A percentile compares a stretch with the other conserved stretches of the same genome.
Evolutionary conservation across 2,797 vertebrate genomes (phyloP).

Genomic region (Chelon auratus): DNA sequence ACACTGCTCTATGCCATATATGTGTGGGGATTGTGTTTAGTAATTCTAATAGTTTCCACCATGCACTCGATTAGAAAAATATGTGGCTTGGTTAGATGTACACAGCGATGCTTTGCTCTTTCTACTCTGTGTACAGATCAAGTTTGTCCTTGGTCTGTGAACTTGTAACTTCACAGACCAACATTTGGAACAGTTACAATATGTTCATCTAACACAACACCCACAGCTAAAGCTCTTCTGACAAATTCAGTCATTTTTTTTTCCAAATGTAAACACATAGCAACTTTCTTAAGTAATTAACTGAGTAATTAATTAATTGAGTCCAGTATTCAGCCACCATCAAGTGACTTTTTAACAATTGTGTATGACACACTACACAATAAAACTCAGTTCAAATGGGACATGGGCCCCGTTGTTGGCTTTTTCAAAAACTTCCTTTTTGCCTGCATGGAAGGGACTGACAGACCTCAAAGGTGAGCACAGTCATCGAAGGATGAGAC

Average conservation of each 20-base stretch:
- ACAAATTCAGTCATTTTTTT: constrained; percentile 15
- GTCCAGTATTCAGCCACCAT: too few species aligned
- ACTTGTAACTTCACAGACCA: constrained; percentile 2
- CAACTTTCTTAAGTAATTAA: neutral
- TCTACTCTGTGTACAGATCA: constrained; percentile 34
- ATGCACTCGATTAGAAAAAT: constrained; percentile 41
- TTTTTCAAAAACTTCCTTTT: constrained; percentile 39
- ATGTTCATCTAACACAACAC: constrained; percentile 25
- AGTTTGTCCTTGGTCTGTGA: constrained; percentile 55
- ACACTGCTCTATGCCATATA: constrained; percentile 66
- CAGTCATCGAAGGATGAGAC: constrained; percentile 37
- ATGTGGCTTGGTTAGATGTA: constrained; percentile 25
- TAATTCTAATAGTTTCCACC: constrained; percentile 59
- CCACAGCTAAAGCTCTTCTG: constrained; percentile 16
- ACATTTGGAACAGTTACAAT: constrained; percentile 3
- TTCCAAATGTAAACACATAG: constrained; percentile 20
- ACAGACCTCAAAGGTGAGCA: constrained; percentile 63
- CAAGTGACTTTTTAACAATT: too few species aligned
- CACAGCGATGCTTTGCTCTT: constrained; percentile 36
- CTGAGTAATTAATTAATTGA: too few species aligned
- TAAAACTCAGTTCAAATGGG: neutral
- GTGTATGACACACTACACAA: neutral
- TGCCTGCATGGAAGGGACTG: constrained; percentile 43
- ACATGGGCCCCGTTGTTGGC: constrained; percentile 9
- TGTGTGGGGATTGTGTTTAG: constrained; percentile 49